Conservation (phyloP, 1,140 invertebrate genomes). For the Archivesica marissinica region DNA sequence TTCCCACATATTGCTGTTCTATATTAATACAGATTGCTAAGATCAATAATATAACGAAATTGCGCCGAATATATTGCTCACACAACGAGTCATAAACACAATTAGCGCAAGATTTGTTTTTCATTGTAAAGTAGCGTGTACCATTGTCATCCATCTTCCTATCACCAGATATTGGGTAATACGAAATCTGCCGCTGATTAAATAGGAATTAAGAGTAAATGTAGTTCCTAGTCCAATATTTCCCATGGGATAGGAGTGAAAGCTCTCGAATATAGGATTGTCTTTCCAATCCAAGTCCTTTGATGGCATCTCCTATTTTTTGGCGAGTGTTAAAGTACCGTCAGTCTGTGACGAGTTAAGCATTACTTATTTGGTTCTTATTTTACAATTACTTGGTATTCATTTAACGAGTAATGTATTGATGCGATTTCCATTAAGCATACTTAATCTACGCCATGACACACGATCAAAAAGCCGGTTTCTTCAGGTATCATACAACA, state of each 20-base stretch:
- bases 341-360: too few species aligned
- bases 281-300: slow-evolving; percentile 10
- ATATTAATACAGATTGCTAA: neutral
- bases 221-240: neutral
- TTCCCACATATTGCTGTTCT: slow-evolving; percentile 5
- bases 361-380: too few species aligned
- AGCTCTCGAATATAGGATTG: neutral
- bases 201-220: slow-evolving; percentile 30
- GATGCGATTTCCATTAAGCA: too few species aligned
- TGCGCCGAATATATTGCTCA: neutral
- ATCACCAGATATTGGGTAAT: slow-evolving; percentile 19
- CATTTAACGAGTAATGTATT: too few species aligned
- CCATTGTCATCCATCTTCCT: neutral
- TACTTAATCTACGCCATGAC: too few species aligned
- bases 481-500: too few species aligned
- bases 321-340: too few species aligned
- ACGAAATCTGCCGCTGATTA: slow-evolving; percentile 26
- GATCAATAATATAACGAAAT: neutral
- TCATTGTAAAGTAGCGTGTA: slow-evolving; percentile 13
- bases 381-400: too few species aligned
- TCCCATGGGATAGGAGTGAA: neutral
- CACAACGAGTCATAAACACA: neutral
- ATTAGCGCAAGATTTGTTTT: slow-evolving; percentile 10
- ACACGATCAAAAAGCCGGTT: too few species aligned
- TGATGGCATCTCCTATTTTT: slow-evolving; percentile 3